phyloP scores from a whole-genome alignment of 2,888 invertebrate species.

The Acrocyrtus sp. region DNA sequence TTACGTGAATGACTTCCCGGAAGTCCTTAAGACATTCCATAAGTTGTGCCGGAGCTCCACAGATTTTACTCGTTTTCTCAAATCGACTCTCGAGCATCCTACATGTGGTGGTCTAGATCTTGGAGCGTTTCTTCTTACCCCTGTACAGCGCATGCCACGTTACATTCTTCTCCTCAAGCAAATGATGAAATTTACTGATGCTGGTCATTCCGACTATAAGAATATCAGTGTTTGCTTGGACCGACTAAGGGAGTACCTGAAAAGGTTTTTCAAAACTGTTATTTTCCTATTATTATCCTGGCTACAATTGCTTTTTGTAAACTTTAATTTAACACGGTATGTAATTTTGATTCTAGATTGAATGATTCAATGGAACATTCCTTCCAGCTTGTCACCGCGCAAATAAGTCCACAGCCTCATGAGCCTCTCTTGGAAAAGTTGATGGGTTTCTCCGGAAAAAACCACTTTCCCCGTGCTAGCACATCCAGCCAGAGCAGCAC shows the following conservation, averaged over 20 bases:
- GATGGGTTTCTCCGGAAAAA: constrained; percentile 40
- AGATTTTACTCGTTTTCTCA: constrained; percentile 66
- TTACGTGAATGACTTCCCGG: constrained; percentile 68
- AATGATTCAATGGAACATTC: constrained; percentile 68
- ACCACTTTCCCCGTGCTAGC: constrained; percentile 47
- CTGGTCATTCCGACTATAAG: constrained; percentile 66
- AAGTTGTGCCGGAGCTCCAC: constrained; percentile 65
- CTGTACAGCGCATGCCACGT: constrained; percentile 67
- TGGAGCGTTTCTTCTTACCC: constrained; percentile 67
- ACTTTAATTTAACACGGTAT: too few relatives aligned
- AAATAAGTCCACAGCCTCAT: constrained; percentile 60
- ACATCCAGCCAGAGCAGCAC: constrained; percentile 52
- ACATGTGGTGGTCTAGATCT: constrained; percentile 66
- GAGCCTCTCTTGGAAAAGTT: constrained; percentile 32
- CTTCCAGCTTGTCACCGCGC: constrained; percentile 66
- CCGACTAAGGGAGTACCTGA: constrained; percentile 66
- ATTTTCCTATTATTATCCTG: too few relatives aligned
- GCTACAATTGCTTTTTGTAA: too few relatives aligned
- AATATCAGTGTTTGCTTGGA: constrained; percentile 66
- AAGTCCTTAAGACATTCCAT: constrained; percentile 67
- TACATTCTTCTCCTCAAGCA: constrained; percentile 68
- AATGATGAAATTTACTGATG: constrained; percentile 66
- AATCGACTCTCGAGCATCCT: constrained; percentile 65
- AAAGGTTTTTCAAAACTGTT: too few relatives aligned
- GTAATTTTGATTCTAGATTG: too few relatives aligned